A percentile compares a stretch with the other conserved stretches of the same genome.
Evolutionary conservation across 2,113 vertebrate species (phyloP).

Genomic region (Pedetes capensis): DNA sequence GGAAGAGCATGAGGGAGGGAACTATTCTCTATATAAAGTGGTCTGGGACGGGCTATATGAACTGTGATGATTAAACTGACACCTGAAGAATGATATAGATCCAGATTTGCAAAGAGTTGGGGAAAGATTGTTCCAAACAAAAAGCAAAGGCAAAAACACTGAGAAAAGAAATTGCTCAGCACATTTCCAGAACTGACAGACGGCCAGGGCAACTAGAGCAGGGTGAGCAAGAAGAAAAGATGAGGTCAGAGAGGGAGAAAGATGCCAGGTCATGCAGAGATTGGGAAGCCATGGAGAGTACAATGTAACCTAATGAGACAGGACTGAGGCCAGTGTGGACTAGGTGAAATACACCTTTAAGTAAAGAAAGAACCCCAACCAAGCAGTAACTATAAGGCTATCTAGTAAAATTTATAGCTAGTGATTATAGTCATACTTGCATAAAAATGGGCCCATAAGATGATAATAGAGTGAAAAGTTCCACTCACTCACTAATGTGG

Average conservation of each 20-base stretch:
- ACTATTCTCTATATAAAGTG: not conserved
- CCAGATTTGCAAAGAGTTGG: not conserved
- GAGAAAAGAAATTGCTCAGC: slow-evolving; percentile 37
- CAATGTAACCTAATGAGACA: not conserved
- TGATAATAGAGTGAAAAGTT: not conserved
- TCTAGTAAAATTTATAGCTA: not conserved
- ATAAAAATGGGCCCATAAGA: not conserved
- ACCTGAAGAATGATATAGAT: not conserved
- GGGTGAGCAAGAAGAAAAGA: not conserved
- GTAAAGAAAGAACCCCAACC: not conserved
- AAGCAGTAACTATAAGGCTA: not conserved
- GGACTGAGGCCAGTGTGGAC: not conserved
- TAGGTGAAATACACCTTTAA: not conserved
- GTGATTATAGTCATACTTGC: not conserved
- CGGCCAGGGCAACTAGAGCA: not conserved
- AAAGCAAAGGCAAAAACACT: slow-evolving; percentile 29
- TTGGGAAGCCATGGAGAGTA: not conserved
- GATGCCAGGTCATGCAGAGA: slow-evolving; percentile 24
- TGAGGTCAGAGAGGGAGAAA: slow-evolving; percentile 18
- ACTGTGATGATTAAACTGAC: not conserved
- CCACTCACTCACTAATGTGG: not conserved
- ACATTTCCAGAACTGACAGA: slow-evolving; percentile 46
- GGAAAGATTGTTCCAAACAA: slow-evolving; percentile 19
- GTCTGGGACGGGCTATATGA: not conserved
- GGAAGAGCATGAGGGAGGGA: not conserved